Evolutionary conservation across 2,888 invertebrate species (phyloP).

Genomic region (Lasioglossum figueresi): DNA sequence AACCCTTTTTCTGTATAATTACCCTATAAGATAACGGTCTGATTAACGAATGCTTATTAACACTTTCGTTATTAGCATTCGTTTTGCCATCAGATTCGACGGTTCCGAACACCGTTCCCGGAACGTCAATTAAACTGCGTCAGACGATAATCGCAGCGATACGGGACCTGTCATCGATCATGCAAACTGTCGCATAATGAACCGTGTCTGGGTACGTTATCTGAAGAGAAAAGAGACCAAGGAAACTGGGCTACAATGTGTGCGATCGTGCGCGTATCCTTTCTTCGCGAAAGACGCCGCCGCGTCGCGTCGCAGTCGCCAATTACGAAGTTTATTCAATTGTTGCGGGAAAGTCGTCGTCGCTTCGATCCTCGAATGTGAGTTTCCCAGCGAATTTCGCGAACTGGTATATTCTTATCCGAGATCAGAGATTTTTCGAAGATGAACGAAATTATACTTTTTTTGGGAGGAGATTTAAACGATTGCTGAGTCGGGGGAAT

Average conservation of each 20-base stretch:
- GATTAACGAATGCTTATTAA: background rate
- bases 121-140: slow-evolving; percentile 7
- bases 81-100: background rate
- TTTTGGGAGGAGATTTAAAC: background rate
- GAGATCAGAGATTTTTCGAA: background rate
- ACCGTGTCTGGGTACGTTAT: background rate
- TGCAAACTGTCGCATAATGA: background rate
- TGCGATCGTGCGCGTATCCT: background rate
- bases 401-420: background rate
- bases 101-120: background rate
- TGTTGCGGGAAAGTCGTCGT: background rate
- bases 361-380: background rate
- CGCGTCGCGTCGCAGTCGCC: background rate
- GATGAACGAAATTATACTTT: background rate
- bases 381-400: background rate
- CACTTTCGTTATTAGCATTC: background rate
- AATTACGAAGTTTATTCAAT: background rate
- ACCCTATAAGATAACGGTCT: no score
- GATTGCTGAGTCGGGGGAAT: background rate
- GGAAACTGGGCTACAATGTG: background rate
- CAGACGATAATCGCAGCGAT: slow-evolving; percentile 15
- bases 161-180: slow-evolving; percentile 14
- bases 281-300: background rate
- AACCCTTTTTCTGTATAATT: no score
- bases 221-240: background rate